A percentile compares a stretch with the other conserved stretches of the same genome.
Conservation (phyloP, 2,797 vertebrate genomes). For the Thamnophis elegans region DNA sequence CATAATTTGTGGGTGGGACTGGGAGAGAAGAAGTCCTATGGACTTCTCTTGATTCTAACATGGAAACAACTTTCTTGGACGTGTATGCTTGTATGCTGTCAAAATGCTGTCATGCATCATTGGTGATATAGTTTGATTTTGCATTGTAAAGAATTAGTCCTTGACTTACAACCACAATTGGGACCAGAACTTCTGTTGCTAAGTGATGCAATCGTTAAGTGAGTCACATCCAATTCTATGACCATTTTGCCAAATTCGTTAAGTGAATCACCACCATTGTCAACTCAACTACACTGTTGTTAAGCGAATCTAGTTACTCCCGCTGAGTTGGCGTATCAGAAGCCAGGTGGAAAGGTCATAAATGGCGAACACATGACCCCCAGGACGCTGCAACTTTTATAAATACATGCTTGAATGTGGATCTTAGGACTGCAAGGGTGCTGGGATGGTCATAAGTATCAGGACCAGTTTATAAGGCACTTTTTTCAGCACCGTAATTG, state of each 20-base stretch:
- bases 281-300: background rate
- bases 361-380: background rate
- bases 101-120: background rate
- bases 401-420: background rate
- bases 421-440: background rate
- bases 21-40: background rate
- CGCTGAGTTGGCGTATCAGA: background rate
- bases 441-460: background rate
- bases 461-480: background rate
- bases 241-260: background rate
- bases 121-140: background rate
- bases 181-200: background rate
- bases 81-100: no score
- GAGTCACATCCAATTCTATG: background rate
- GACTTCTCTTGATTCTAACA: background rate
- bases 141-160: background rate
- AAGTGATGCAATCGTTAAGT: background rate
- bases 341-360: background rate
- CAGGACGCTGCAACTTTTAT: background rate
- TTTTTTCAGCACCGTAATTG: background rate
- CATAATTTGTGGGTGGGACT: no score
- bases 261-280: background rate
- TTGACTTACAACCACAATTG: background rate
- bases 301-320: background rate
- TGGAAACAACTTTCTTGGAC: background rate